Evolutionary conservation across 2,113 vertebrate genomes (phyloP).

Genomic region (Aythya baeri): DNA sequence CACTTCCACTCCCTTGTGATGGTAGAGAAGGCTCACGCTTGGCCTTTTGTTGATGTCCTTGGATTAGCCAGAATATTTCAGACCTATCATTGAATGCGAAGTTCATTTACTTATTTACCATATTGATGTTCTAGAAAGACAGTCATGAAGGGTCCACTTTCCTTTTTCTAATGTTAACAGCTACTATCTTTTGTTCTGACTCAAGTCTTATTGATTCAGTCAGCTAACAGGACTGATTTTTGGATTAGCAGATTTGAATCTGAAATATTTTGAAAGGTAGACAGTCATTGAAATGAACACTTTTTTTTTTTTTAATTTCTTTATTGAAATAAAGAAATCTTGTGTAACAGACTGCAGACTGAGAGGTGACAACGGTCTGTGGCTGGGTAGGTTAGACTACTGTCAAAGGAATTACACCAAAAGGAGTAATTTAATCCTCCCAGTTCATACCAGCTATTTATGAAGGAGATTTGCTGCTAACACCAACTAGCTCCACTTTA

Average conservation of each 20-base stretch:
- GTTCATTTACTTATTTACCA: no score
- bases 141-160: no score
- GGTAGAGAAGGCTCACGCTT: no score
- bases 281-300: not conserved
- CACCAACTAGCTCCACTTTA: not conserved
- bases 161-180: not conserved
- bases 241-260: not conserved
- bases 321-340: not conserved
- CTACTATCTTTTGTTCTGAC: not conserved
- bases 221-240: not conserved
- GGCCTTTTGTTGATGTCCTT: no score
- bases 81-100: no score
- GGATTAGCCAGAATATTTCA: no score
- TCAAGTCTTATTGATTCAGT: not conserved
- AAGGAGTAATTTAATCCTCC: not conserved
- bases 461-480: not conserved
- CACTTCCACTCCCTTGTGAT: no score
- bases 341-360: not conserved
- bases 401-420: not conserved
- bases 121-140: no score
- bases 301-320: no score
- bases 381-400: not conserved
- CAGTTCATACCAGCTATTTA: not conserved
- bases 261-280: not conserved
- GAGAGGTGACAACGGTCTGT: not conserved